Percentiles rank a stretch among this genome's conserved stretches.
These are phyloP conservation scores for Diadumene lineata DNA, from an alignment of 92 coral and sea anemone genomes.

Conservation along the genomic window DNA sequence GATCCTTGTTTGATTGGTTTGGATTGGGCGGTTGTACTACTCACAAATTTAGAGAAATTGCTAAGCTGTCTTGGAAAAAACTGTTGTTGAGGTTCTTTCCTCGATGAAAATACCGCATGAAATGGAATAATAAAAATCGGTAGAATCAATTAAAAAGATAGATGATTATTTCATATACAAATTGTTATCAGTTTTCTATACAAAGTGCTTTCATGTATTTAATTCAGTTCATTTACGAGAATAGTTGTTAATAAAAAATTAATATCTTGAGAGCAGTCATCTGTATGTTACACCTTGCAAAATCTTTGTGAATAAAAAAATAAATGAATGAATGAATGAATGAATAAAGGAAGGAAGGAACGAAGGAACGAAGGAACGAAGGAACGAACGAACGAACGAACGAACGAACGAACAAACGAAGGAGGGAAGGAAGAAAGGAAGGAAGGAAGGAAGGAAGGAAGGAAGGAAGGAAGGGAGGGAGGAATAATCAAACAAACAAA, in stretches of 20 bases:
- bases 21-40: background rate
- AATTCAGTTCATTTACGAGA: too few relatives aligned
- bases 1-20: background rate
- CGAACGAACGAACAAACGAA: background rate
- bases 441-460: background rate
- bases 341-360: background rate
- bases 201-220: too few relatives aligned
- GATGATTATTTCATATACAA: too few relatives aligned
- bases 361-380: background rate
- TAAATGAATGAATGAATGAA: too few relatives aligned
- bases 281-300: too few relatives aligned
- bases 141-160: too few relatives aligned
- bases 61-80: background rate
- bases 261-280: too few relatives aligned
- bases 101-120: background rate
- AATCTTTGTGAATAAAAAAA: too few relatives aligned
- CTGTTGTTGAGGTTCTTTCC: background rate
- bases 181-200: too few relatives aligned
- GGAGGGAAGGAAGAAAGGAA: background rate
- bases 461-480: background rate
- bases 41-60: background rate
- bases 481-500: background rate
- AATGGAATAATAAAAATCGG: background rate
- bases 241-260: too few relatives aligned
- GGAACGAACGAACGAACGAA: background rate